Evolutionary conservation across 2,888 invertebrate species (phyloP).

Genomic region (Podotricha telesiphe): DNA sequence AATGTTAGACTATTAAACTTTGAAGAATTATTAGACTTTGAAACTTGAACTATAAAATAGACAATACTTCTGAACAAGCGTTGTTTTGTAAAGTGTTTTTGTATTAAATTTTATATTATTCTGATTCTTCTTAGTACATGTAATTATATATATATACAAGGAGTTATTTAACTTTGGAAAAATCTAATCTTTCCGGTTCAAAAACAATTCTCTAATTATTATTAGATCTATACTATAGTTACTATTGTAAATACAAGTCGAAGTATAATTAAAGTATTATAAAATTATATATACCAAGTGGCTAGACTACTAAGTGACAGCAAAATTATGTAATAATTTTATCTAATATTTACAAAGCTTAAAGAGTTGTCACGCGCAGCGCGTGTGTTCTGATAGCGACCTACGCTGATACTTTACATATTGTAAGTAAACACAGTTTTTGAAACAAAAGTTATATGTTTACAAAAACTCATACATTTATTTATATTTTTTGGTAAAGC

Average conservation of each 20-base stretch:
- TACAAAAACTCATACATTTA: background rate
- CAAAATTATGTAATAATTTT: constrained; percentile 41
- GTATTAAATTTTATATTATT: too few relatives aligned
- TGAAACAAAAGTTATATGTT: constrained; percentile 6
- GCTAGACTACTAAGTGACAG: constrained; percentile 27
- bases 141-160: too few relatives aligned
- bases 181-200: too few relatives aligned
- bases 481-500: background rate
- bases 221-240: too few relatives aligned
- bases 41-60: too few relatives aligned
- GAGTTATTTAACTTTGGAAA: too few relatives aligned
- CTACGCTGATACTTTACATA: constrained; percentile 28
- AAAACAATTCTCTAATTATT: background rate
- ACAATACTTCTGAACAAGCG: too few relatives aligned
- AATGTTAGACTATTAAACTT: too few relatives aligned
- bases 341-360: constrained; percentile 35
- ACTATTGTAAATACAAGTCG: background rate
- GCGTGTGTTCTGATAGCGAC: constrained; percentile 49
- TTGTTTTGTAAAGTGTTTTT: too few relatives aligned
- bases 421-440: constrained; percentile 4
- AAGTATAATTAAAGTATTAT: background rate
- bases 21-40: too few relatives aligned
- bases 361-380: constrained; percentile 41
- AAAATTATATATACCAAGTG: background rate
- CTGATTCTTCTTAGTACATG: too few relatives aligned